Base-by-base conservation (phyloP, 2,113 vertebrate genomes). In the Laterallus jamaicensis region DNA sequence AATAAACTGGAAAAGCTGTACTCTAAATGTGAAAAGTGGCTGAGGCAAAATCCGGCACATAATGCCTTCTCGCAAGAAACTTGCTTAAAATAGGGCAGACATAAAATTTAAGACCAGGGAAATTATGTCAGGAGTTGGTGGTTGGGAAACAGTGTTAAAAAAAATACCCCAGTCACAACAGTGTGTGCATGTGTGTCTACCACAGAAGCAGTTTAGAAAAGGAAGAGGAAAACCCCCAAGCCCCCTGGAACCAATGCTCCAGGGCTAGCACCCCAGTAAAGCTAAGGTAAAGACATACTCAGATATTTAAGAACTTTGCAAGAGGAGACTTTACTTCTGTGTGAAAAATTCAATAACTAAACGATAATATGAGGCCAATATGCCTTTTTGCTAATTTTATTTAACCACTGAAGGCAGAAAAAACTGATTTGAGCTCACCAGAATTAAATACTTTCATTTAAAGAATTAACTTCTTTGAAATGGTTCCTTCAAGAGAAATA, bases 1-100 rank as follows among this genome's bases (percentile, higher is more conserved):
- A 90, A 90, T 17, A 90, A 96, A n/a, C n/a, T 42, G 35, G 59
- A 87, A 91, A 88, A 88, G 32, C 42, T 92, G 73, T 66, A 77
- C 17, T 64, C 37, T 60, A 82, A 88, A 88, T 26, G 54, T 52
- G 58, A 66, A 93, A 96, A 95, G 76, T 55, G 31, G 49, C 71
- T 76, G 47, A 35, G 73, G 77, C 59, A 75, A n/a, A 86, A 67
- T 28, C 60, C 11, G 40, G 44, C 18, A 58, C 21, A 20, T 31
- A 84, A 73, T 68, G 52, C 50, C 39, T 78, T 69, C 81, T 88
- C 56, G 75, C 20, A 39, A 21, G 59, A 82, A 77, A 59, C 29
- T 52, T 71, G 49, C 29, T 59, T 47, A 47, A 58, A 42, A 4
- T 1, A 69, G 9, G 28, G 13, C 3, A 82, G 11, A 52, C 73